These are phyloP conservation scores for Salminus brasiliensis DNA, from an alignment of 2,113 vertebrate species.

Conservation along the genomic window DNA sequence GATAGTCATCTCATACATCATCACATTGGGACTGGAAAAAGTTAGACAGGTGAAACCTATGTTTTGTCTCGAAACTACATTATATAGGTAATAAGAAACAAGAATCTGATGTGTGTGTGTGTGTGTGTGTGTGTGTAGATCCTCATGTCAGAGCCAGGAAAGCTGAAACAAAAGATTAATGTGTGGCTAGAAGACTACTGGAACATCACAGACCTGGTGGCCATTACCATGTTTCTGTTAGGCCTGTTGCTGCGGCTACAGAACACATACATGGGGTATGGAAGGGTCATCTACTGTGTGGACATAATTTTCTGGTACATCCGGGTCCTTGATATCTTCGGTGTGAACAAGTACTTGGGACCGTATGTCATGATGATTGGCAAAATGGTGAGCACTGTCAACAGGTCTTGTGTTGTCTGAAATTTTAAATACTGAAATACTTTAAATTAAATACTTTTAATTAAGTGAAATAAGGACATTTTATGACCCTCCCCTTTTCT, in stretches of 20 bases:
- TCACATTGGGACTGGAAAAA: conserved; percentile 93
- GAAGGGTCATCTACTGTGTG: conserved; percentile 97
- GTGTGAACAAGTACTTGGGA: conserved; percentile 98
- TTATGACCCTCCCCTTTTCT: too few relatives aligned
- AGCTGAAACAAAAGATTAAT: conserved; percentile 95
- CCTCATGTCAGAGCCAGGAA: conserved; percentile 98
- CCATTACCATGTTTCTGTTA: conserved; percentile 89
- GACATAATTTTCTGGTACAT: conserved; percentile 99
- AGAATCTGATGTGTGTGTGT: background rate
- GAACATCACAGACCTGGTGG: conserved; percentile 95
- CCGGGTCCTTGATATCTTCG: conserved; percentile 96
- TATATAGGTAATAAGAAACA: background rate
- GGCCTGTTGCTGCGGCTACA: conserved; percentile 90
- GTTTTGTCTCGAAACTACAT: background rate
- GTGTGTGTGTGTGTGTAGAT: conserved; percentile 75
- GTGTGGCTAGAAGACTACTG: conserved; percentile 99
- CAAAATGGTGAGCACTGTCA: conserved; percentile 87
- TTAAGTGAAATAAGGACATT: too few relatives aligned
- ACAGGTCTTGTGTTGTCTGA: too few relatives aligned
- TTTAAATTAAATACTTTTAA: too few relatives aligned
- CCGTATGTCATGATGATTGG: conserved; percentile 99
- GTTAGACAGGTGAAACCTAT: conserved; percentile 84
- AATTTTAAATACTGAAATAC: too few relatives aligned
- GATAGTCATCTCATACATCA: conserved; percentile 93
- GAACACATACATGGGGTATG: conserved; percentile 93